Evolutionary conservation across 2,113 vertebrate species (phyloP).

Genomic region (Pseudopodoces humilis): DNA sequence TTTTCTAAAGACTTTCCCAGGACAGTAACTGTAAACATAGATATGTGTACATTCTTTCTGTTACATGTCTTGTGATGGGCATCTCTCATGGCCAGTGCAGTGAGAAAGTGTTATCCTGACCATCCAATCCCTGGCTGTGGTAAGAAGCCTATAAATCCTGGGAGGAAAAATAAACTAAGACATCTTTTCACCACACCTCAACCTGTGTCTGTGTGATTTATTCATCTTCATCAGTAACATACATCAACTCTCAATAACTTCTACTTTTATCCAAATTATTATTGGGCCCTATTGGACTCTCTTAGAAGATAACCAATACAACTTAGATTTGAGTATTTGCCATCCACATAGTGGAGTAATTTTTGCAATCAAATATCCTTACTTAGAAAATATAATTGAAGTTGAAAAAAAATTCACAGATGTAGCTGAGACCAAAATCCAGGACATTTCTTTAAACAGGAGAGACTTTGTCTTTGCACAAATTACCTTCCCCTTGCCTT

Average conservation of each 20-base stretch:
- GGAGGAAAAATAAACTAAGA: too few relatives aligned
- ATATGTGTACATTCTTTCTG: too few relatives aligned
- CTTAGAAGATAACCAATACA: not conserved
- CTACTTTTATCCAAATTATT: not conserved
- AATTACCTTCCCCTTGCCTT: not conserved
- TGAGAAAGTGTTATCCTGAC: too few relatives aligned
- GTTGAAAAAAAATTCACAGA: not conserved
- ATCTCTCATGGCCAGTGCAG: too few relatives aligned
- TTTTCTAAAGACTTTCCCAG: too few relatives aligned
- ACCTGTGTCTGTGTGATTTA: too few relatives aligned
- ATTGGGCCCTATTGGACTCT: not conserved
- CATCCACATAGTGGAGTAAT: not conserved
- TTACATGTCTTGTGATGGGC: too few relatives aligned
- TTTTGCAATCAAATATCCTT: not conserved
- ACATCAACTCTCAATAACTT: not conserved
- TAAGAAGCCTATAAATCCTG: too few relatives aligned
- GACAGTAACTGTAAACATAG: too few relatives aligned
- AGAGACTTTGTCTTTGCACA: not conserved
- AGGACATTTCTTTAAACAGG: not conserved
- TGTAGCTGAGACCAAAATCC: not conserved
- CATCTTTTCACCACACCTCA: too few relatives aligned
- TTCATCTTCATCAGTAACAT: not conserved
- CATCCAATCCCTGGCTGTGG: too few relatives aligned
- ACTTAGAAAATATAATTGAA: not conserved
- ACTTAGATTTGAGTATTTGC: not conserved